Evolutionary conservation across 2,888 invertebrate species (phyloP).

Genomic region (Sabatieria punctata): DNA sequence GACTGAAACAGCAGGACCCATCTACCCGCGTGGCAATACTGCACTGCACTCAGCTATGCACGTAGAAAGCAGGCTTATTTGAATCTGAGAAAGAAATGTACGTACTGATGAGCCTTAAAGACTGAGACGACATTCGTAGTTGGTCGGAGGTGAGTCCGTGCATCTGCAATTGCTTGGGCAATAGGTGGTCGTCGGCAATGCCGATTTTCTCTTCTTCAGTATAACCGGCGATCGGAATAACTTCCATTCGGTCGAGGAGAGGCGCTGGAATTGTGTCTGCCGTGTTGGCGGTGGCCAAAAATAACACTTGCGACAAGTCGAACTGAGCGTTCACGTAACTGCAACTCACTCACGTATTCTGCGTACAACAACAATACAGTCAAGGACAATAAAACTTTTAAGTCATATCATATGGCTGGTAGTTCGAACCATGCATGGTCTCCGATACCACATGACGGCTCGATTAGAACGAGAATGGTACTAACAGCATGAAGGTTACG

Average conservation of each 20-base stretch:
- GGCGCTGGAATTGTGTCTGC: conserved; percentile 39
- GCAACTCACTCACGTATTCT: no score
- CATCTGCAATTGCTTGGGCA: conserved; percentile 40
- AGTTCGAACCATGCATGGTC: conserved; percentile 17
- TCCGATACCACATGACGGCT: no score
- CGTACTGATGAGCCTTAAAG: conserved; percentile 33
- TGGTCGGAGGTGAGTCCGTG: conserved; percentile 37
- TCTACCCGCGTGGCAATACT: no score
- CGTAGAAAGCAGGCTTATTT: no score
- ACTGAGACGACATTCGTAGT: conserved; percentile 34
- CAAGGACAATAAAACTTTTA: neutral
- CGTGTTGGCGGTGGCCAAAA: conserved; percentile 44
- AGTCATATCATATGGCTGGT: neutral
- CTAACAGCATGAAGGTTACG: no score
- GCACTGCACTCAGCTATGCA: no score
- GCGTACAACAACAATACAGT: no score
- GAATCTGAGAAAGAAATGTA: no score
- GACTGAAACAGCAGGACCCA: conserved; percentile 35
- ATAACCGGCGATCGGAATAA: conserved; percentile 37
- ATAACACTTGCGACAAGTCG: conserved; percentile 44
- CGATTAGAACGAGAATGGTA: no score
- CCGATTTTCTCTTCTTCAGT: conserved; percentile 41
- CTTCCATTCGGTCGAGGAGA: conserved; percentile 43
- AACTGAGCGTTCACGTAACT: conserved; percentile 43
- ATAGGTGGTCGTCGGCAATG: conserved; percentile 39